Evolutionary conservation across 2,888 invertebrate species (phyloP).

Genomic region (Neocrepidodera transversa): DNA sequence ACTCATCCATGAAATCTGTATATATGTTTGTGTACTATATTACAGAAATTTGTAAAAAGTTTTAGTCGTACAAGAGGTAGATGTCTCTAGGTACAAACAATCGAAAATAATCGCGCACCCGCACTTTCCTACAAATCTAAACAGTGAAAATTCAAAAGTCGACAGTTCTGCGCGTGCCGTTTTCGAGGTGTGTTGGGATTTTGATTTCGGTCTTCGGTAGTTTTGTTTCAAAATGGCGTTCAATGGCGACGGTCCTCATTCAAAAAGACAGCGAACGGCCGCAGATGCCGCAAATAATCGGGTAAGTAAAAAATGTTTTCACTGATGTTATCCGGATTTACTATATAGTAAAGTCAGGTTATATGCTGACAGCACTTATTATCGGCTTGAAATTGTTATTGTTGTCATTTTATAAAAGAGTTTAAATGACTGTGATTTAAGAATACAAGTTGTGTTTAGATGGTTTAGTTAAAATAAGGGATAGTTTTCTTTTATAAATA

Average conservation of each 20-base stretch:
- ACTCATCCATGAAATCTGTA: too few species aligned
- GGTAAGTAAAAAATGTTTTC: constrained; percentile 52
- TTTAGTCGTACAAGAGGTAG: constrained; percentile 16
- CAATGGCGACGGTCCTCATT: constrained; percentile 70
- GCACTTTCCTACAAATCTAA: constrained; percentile 32
- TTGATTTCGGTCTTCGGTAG: constrained; percentile 41
- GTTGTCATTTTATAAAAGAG: background rate
- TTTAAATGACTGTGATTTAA: background rate
- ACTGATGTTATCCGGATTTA: background rate
- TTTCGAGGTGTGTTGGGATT: constrained; percentile 50
- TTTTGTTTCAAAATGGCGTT: constrained; percentile 75
- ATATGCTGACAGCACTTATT: background rate
- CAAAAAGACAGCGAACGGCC: constrained; percentile 61
- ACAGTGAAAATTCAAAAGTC: constrained; percentile 37
- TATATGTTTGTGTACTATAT: too few species aligned
- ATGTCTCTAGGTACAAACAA: constrained; percentile 33
- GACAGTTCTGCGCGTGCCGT: constrained; percentile 59
- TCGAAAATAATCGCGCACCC: constrained; percentile 45
- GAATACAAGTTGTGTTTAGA: background rate
- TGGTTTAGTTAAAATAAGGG: background rate
- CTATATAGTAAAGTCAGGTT: background rate
- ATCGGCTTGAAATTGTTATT: background rate
- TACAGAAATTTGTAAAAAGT: too few species aligned
- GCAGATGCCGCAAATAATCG: constrained; percentile 59
- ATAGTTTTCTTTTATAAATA: background rate